A percentile compares a stretch with the other conserved stretches of the same genome.
phyloP scores from a whole-genome alignment of 2,797 vertebrate species.

The Karalla daura region DNA sequence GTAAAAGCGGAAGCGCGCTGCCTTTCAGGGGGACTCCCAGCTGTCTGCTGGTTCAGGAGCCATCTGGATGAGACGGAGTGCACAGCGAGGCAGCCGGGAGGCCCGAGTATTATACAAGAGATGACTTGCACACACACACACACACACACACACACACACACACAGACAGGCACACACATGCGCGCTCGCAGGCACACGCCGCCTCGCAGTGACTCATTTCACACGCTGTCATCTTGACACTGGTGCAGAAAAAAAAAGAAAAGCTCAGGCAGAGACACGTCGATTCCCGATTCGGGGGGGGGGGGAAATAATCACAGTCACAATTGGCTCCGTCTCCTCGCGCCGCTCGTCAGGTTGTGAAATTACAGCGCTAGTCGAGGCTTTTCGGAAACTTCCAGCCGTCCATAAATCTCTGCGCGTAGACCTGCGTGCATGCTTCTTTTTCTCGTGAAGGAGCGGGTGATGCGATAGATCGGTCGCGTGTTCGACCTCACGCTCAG shows the following conservation, averaged over 20 bases:
- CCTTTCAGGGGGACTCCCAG: conserved; percentile 65
- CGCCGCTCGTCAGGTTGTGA: conserved; percentile 13
- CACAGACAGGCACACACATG: conserved; percentile 35
- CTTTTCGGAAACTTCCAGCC: background rate
- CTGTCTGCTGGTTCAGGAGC: conserved; percentile 68
- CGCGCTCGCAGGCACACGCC: conserved; percentile 31
- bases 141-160: conserved; percentile 25
- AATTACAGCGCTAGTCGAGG: conserved; percentile 22
- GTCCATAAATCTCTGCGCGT: conserved; percentile 5
- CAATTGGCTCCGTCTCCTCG: background rate
- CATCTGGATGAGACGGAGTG: conserved; percentile 72
- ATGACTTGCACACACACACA: conserved; percentile 41
- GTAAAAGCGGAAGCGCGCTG: conserved; percentile 38
- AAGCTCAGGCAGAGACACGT: background rate
- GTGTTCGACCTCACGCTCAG: conserved; percentile 17
- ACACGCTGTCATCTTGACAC: conserved; percentile 22
- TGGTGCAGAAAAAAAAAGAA: background rate
- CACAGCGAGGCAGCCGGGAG: conserved; percentile 59
- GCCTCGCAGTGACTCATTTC: conserved; percentile 40
- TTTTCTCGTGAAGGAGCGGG: conserved; percentile 25
- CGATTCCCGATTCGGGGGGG: background rate
- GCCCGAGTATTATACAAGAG: conserved; percentile 58
- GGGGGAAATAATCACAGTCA: conserved; percentile 1
- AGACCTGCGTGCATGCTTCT: conserved; percentile 5
- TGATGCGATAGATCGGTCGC: conserved; percentile 44